A percentile compares a stretch with the other conserved stretches of the same genome.
These are phyloP conservation scores for Drosophila conformis DNA, from an alignment of 2,888 invertebrate species.

Conservation along the genomic window DNA sequence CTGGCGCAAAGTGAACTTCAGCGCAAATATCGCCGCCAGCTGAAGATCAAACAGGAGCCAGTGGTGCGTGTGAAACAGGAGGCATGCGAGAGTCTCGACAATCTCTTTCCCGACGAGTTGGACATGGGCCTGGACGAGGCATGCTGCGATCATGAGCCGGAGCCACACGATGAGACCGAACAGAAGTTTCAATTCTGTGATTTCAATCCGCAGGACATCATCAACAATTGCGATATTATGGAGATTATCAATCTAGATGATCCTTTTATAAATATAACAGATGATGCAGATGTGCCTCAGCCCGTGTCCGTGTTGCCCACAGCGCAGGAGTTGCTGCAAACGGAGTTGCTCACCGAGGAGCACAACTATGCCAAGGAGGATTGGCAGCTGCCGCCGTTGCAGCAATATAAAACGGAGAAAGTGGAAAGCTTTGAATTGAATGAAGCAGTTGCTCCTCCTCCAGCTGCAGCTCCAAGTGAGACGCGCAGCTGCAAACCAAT, in stretches of 20 bases:
- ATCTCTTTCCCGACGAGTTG: conserved; percentile 77
- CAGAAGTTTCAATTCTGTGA: conserved; percentile 83
- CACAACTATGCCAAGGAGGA: conserved; percentile 84
- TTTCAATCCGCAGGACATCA: conserved; percentile 83
- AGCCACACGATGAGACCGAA: conserved; percentile 70
- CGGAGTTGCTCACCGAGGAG: conserved; percentile 80
- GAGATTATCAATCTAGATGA: conserved; percentile 84
- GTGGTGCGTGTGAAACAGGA: conserved; percentile 84
- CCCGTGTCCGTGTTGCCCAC: conserved; percentile 30
- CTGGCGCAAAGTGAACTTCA: conserved; percentile 82
- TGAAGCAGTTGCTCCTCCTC: neutral
- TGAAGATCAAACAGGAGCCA: conserved; percentile 85
- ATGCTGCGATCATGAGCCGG: conserved; percentile 70
- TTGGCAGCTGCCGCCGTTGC: conserved; percentile 69
- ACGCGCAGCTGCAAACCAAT: conserved; percentile 76
- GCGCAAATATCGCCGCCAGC: conserved; percentile 76
- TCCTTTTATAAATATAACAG: conserved; percentile 84
- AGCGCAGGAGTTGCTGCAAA: conserved; percentile 73
- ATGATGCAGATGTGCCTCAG: conserved; percentile 79
- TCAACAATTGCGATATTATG: conserved; percentile 85
- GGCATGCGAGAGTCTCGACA: conserved; percentile 81
- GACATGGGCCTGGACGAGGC: conserved; percentile 72
- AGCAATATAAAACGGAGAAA: conserved; percentile 82
- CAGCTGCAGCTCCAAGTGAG: conserved; percentile 19
- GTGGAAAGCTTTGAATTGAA: conserved; percentile 57